Percentiles rank a stretch among this genome's conserved stretches.
phyloP scores from a whole-genome alignment of 2,888 invertebrate species.

The Agrotis clavis region DNA sequence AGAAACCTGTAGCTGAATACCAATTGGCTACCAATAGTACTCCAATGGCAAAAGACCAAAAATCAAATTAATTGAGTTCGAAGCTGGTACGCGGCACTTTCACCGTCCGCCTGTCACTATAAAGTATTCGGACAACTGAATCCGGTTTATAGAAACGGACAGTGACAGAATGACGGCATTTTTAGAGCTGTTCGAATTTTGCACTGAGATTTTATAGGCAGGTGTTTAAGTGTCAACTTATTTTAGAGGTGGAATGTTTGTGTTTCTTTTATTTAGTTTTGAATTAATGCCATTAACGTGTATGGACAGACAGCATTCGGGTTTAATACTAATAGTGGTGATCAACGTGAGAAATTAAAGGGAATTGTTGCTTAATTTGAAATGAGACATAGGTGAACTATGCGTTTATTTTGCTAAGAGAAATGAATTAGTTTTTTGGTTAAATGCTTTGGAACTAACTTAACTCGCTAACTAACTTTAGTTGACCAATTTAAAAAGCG shows the following conservation, averaged over 20 bases:
- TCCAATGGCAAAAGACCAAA: slow-evolving; percentile 10
- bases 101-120: slow-evolving; percentile 11
- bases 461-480: no score
- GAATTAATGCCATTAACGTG: no score
- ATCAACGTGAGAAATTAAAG: no score
- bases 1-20: neutral
- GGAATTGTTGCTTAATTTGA: no score
- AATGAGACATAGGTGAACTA: neutral
- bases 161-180: slow-evolving; percentile 25
- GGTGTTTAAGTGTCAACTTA: neutral
- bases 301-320: no score
- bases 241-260: neutral
- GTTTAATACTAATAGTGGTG: no score
- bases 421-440: neutral
- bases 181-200: slow-evolving; percentile 10
- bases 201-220: neutral
- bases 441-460: neutral
- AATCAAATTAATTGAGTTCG: slow-evolving; percentile 26
- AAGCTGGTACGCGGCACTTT: slow-evolving; percentile 16
- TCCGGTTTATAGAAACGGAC: slow-evolving; percentile 26
- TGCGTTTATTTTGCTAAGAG: neutral
- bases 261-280: neutral
- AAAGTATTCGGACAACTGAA: slow-evolving; percentile 32
- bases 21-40: neutral
- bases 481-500: no score